Evolutionary conservation across 2,113 vertebrate genomes (phyloP).

Genomic region (Dipodomys ordii): DNA sequence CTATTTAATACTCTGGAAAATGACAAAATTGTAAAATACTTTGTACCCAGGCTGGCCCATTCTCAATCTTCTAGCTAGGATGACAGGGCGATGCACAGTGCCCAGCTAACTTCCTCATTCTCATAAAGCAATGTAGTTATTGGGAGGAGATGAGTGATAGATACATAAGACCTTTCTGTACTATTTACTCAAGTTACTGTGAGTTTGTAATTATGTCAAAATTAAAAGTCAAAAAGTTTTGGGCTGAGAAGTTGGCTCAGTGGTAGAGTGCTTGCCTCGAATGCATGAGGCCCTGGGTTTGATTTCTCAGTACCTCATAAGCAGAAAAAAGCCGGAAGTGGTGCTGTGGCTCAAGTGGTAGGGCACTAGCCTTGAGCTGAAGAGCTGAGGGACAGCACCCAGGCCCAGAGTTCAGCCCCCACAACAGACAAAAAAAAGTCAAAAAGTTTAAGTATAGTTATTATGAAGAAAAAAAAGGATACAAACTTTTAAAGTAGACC

Average conservation of each 20-base stretch:
- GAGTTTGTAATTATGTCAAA: slow-evolving; percentile 29
- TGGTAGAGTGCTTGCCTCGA: too few species aligned
- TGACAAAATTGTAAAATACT: neutral
- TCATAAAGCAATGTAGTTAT: neutral
- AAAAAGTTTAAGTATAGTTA: neutral
- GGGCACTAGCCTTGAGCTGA: too few species aligned
- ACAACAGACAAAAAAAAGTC: neutral
- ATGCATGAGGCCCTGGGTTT: too few species aligned
- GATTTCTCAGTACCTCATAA: too few species aligned
- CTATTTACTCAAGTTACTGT: slow-evolving; percentile 3
- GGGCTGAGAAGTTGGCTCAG: too few species aligned
- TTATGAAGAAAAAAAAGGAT: neutral
- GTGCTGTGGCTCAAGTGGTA: too few species aligned
- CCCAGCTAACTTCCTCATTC: neutral
- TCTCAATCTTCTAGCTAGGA: too few species aligned
- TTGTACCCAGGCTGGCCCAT: too few species aligned
- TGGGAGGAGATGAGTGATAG: neutral
- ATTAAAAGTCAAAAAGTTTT: neutral
- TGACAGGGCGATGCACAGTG: too few species aligned
- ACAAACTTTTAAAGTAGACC: neutral
- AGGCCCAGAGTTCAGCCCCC: too few species aligned
- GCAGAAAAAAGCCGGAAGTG: too few species aligned
- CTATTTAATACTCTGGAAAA: slow-evolving; percentile 28
- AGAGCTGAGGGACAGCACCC: too few species aligned
- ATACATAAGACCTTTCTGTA: neutral